Evolutionary conservation across 2,113 vertebrate species (phyloP), one percentile per base, ranked within the genome.

Genomic region (Numida meleagris): DNA sequence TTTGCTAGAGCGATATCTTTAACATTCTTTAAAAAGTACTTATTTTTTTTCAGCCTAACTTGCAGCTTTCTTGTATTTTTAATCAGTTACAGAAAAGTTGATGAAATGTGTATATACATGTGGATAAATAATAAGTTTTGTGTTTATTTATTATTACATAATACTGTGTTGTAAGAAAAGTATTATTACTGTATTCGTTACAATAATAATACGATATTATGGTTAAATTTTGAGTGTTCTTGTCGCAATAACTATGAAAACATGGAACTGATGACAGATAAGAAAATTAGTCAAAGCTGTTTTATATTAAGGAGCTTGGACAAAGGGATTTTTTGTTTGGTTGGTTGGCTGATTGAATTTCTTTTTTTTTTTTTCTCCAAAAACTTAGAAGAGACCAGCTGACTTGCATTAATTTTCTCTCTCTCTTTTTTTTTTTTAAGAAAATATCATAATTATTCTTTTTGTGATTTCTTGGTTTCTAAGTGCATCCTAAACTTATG

Each of bases 251-350:
- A 3, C 34, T 72, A 76, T 80, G 74, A 91, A 93, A 91, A 82
- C 58, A 72, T 85, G 58, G 55, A 93, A 94, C 82, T 93, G 88
- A 76, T 89, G 88, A 91, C 95, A 95, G 82, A 87, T 93, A 85
- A 95, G 93, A 94, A 96, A 96, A 94, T 96, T 91, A 79, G 63
- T 45, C 27, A 82, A 94, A 89, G 53, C 58, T 96, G 85, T 20
- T 91, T 89, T 86, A 65, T 92, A 93, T 95, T 92, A 92, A 76
- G 45, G 3, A 8, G 50, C 88, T 89, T 95, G 88, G 67, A 82
- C 88, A 93, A 91, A 91, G 45, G 23, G 43, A 59, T 38, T 79
- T 77, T 89, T 93, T 91, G 62, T 82, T 91, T 85, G 10, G 0
- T 79, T 94, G 27, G 6, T 42, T 85, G 71, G 14, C 48, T 85